A percentile compares a stretch with the other conserved stretches of the same genome.
phyloP scores from a whole-genome alignment of 2,888 invertebrate species.

The Drosophila mulleri region DNA sequence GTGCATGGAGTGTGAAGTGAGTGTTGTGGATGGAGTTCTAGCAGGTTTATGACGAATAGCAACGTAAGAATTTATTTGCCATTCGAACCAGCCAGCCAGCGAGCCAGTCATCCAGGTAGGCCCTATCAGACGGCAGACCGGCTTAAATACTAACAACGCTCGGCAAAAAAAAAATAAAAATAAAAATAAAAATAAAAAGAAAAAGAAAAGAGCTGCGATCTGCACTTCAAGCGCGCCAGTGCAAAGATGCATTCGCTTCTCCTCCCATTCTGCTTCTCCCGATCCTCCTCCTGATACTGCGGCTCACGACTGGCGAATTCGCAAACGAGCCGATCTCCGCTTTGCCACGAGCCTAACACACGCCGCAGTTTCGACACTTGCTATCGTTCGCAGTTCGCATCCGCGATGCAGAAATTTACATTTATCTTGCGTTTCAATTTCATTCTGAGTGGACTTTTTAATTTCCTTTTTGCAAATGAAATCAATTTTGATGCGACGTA shows the following conservation, averaged over 20 bases:
- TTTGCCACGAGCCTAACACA: conserved; percentile 84
- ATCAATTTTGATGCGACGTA: conserved; percentile 73
- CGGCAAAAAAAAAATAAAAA: background rate
- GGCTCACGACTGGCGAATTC: conserved; percentile 20
- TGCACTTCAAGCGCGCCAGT: conserved; percentile 32
- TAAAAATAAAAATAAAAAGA: background rate
- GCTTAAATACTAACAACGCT: conserved; percentile 24
- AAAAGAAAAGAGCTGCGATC: conserved; percentile 44
- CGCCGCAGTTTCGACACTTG: conserved; percentile 77
- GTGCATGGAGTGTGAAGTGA: conserved; percentile 4
- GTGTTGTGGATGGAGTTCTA: conserved; percentile 49
- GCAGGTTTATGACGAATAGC: conserved; percentile 75
- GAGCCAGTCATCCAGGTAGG: conserved; percentile 36
- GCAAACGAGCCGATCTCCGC: conserved; percentile 39
- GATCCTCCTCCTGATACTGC: conserved; percentile 9
- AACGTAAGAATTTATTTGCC: conserved; percentile 51
- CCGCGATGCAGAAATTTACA: conserved; percentile 69
- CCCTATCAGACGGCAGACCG: conserved; percentile 36
- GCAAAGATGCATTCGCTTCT: conserved; percentile 46
- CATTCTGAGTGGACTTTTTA: conserved; percentile 77
- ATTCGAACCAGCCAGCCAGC: conserved; percentile 6
- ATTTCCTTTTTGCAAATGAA: conserved; percentile 78
- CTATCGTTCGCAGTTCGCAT: conserved; percentile 50
- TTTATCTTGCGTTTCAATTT: conserved; percentile 78
- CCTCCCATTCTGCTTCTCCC: conserved; percentile 12